phyloP scores from a whole-genome alignment of 2,888 invertebrate genomes.

The Sarcophaga caerulescens region DNA sequence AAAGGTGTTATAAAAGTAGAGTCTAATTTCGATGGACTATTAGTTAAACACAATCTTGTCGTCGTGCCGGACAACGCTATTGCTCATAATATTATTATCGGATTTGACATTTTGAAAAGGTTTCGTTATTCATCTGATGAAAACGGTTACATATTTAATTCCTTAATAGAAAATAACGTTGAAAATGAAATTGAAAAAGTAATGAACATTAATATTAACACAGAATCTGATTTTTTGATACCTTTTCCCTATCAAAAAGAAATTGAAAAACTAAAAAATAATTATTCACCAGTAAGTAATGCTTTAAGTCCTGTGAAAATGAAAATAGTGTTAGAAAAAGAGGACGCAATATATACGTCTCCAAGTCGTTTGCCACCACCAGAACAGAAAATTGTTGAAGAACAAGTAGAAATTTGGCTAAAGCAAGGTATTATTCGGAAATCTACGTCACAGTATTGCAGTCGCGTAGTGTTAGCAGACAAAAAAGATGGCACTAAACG shows the following conservation, averaged over 20 bases:
- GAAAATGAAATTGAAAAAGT: slow-evolving; percentile 25
- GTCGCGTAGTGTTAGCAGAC: slow-evolving; percentile 50
- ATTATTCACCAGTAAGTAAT: slow-evolving; percentile 29
- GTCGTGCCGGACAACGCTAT: slow-evolving; percentile 29
- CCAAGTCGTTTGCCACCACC: slow-evolving; percentile 55
- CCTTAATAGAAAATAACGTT: slow-evolving; percentile 4
- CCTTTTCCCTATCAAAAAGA: slow-evolving; percentile 31
- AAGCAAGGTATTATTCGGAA: slow-evolving; percentile 43
- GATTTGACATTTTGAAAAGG: slow-evolving; percentile 41
- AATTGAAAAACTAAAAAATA: slow-evolving; percentile 39
- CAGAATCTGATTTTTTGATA: slow-evolving; percentile 22
- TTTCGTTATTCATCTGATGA: background rate
- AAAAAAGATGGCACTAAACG: slow-evolving; percentile 53
- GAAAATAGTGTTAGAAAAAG: slow-evolving; percentile 60
- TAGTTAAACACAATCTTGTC: slow-evolving; percentile 28
- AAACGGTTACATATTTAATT: slow-evolving; percentile 43
- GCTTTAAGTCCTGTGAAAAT: slow-evolving; percentile 45
- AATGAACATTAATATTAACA: slow-evolving; percentile 34
- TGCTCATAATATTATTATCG: slow-evolving; percentile 21
- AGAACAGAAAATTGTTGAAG: slow-evolving; percentile 52
- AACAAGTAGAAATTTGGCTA: slow-evolving; percentile 55
- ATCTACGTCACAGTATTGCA: slow-evolving; percentile 60
- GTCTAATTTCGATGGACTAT: background rate
- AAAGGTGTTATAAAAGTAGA: too few relatives aligned
- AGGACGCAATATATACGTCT: slow-evolving; percentile 34